A percentile compares a stretch with the other conserved stretches of the same genome.
phyloP scores from a whole-genome alignment of 2,888 invertebrate species.

The Spodoptera littoralis region DNA sequence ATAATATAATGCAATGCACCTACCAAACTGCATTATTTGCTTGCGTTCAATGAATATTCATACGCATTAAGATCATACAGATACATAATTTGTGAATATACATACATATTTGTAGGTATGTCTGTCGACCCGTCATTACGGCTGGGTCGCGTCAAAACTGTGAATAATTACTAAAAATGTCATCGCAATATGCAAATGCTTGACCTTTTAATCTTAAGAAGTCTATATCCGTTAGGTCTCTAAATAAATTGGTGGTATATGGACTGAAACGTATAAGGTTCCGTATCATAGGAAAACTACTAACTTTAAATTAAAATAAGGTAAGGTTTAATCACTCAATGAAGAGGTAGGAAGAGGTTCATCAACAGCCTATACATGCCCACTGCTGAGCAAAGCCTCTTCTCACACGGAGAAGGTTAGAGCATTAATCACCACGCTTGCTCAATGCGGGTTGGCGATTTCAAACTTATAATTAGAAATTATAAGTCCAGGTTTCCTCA shows the following conservation, averaged over 20 bases:
- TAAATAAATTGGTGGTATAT: not conserved
- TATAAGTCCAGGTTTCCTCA: too few relatives aligned
- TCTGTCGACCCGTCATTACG: conserved; percentile 18
- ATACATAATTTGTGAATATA: conserved; percentile 14
- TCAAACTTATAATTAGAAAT: too few relatives aligned
- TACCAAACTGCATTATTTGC: conserved; percentile 3
- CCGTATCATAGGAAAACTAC: too few relatives aligned
- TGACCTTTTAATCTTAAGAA: conserved; percentile 54
- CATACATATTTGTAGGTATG: conserved; percentile 16
- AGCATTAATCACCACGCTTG: too few relatives aligned
- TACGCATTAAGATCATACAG: conserved; percentile 32
- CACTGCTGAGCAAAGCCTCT: too few relatives aligned
- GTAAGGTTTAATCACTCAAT: too few relatives aligned
- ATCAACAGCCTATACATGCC: too few relatives aligned
- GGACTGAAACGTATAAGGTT: too few relatives aligned
- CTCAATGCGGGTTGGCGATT: too few relatives aligned
- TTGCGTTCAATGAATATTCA: conserved; percentile 36
- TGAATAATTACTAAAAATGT: conserved; percentile 48
- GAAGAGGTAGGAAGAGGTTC: too few relatives aligned
- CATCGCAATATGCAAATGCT: conserved; percentile 36
- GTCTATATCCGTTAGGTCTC: conserved; percentile 54
- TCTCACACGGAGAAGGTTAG: too few relatives aligned
- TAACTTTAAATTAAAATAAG: too few relatives aligned
- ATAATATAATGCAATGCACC: not conserved
- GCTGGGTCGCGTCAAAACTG: conserved; percentile 11